Percentiles rank a stretch among this genome's conserved stretches.
These are phyloP conservation scores for Naso thynnoides DNA, from an alignment of 2,797 vertebrate species.

Conservation along the genomic window DNA sequence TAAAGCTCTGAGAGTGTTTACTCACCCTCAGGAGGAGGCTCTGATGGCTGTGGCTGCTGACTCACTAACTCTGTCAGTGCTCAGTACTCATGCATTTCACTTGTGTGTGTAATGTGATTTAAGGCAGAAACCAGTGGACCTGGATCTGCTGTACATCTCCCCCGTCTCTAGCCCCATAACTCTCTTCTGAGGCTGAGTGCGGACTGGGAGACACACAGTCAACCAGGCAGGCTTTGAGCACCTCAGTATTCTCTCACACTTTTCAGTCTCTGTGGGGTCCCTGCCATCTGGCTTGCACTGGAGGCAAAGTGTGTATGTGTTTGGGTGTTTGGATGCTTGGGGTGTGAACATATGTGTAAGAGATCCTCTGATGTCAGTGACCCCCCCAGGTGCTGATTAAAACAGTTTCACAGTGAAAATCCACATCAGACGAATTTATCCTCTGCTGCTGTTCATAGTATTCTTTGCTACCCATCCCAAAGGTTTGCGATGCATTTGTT, in stretches of 20 bases:
- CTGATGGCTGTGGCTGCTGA: constrained; percentile 66
- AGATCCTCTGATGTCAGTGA: constrained; percentile 55
- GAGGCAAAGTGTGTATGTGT: constrained; percentile 50
- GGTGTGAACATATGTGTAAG: constrained; percentile 60
- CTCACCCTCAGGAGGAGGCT: constrained; percentile 51
- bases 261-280: constrained; percentile 57
- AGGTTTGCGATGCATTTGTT: constrained; percentile 26
- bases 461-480: constrained; percentile 1
- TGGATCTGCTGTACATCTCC: constrained; percentile 62
- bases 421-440: constrained; percentile 39
- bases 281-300: constrained; percentile 66
- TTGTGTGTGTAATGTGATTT: constrained; percentile 67
- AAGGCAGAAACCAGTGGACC: constrained; percentile 62
- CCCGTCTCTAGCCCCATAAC: constrained; percentile 41
- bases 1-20: constrained; percentile 60
- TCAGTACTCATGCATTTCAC: constrained; percentile 41
- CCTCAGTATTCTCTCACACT: constrained; percentile 51
- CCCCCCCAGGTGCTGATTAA: constrained; percentile 72
- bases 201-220: constrained; percentile 53
- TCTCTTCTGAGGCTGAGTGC: constrained; percentile 48
- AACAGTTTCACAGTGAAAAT: constrained; percentile 54
- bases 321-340: constrained; percentile 57
- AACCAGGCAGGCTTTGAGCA: constrained; percentile 48
- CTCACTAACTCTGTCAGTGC: constrained; percentile 65
- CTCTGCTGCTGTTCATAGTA: constrained; percentile 18